phyloP scores from a whole-genome alignment of 2,113 vertebrate genomes.

The Burhinus bistriatus region DNA sequence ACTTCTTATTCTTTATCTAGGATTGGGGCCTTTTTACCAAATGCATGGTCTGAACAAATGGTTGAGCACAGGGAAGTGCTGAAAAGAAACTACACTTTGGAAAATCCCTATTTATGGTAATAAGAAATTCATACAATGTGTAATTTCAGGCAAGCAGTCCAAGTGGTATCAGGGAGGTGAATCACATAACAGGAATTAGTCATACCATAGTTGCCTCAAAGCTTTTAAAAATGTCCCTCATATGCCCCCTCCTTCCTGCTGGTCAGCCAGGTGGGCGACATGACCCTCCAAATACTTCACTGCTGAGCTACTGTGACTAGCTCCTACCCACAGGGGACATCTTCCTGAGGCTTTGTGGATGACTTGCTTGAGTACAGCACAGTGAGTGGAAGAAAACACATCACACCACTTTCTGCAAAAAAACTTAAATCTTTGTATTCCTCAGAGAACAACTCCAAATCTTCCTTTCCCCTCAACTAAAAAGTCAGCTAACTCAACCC shows the following conservation, averaged over 20 bases:
- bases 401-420: neutral
- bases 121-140: neutral
- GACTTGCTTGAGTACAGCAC: neutral
- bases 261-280: neutral
- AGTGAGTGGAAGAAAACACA: neutral
- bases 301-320: neutral
- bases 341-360: neutral
- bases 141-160: neutral
- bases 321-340: neutral
- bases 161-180: conserved; percentile 4
- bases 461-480: neutral
- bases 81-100: neutral
- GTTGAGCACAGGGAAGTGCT: neutral
- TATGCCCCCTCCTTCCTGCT: neutral
- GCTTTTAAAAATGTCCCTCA: neutral
- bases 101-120: conserved; percentile 30
- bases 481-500: neutral
- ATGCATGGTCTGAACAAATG: neutral
- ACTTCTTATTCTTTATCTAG: neutral
- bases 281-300: neutral
- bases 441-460: neutral
- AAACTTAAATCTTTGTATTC: neutral
- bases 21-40: neutral
- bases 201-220: neutral
- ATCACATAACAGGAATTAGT: conserved; percentile 43